Evolutionary conservation across 1,140 invertebrate species (phyloP).

Genomic region (Mya arenaria): DNA sequence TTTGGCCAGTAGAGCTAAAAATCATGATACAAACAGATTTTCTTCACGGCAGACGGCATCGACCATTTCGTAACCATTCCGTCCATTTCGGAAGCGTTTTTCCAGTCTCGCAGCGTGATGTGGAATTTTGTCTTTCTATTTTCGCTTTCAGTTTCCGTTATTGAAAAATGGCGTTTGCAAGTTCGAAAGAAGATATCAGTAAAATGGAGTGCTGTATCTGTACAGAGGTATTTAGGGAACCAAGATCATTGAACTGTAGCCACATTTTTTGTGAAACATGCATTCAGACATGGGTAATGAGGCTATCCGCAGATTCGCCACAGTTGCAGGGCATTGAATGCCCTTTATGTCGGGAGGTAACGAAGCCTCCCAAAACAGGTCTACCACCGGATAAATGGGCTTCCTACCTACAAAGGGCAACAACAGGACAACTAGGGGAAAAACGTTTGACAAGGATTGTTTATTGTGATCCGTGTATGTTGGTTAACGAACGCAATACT

Average conservation of each 20-base stretch:
- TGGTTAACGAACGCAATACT: background rate
- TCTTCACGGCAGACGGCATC: no score
- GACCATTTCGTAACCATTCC: no score
- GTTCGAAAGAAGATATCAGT: background rate
- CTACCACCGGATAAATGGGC: background rate
- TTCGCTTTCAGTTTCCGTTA: no score
- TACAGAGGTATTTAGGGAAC: constrained; percentile 4
- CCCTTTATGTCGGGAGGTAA: constrained; percentile 19
- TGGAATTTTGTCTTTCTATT: no score
- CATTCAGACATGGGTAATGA: constrained; percentile 4
- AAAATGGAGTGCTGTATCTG: constrained; percentile 16
- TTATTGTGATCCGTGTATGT: constrained; percentile 10
- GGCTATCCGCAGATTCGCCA: background rate
- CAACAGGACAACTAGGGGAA: background rate
- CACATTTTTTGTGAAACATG: constrained; percentile 27
- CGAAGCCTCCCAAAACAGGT: background rate
- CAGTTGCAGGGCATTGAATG: constrained; percentile 15
- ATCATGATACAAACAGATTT: no score
- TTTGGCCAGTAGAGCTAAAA: no score
- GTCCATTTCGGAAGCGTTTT: no score
- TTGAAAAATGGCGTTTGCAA: no score
- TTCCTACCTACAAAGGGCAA: background rate
- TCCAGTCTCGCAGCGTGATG: no score
- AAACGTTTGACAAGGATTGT: background rate
- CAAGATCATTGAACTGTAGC: constrained; percentile 5